Conservation (phyloP, 2,888 invertebrate genomes). For the Drosophila austrosaltans region DNA sequence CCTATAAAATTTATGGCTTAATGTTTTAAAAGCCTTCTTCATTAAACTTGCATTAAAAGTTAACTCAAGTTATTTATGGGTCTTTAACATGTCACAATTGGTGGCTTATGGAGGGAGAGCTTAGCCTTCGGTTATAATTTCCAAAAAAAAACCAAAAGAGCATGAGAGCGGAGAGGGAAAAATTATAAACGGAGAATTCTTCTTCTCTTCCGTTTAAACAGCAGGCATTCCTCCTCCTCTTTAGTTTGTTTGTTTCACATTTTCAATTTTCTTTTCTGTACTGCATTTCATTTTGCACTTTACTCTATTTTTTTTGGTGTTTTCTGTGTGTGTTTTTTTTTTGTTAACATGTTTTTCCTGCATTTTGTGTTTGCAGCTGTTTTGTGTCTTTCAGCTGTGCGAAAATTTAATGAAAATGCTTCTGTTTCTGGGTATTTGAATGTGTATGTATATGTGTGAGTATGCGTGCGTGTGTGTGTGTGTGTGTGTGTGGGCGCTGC, state of each 20-base stretch:
- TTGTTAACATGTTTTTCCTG: not conserved
- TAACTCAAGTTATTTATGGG: conserved; percentile 52
- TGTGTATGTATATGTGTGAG: conserved; percentile 21
- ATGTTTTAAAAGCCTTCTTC: conserved; percentile 35
- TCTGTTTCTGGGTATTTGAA: conserved; percentile 46
- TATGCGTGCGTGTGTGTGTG: conserved; percentile 47
- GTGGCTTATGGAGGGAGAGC: conserved; percentile 15
- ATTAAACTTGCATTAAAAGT: conserved; percentile 59
- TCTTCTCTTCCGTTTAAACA: conserved; percentile 4
- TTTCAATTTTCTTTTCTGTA: conserved; percentile 34
- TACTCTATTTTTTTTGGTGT: conserved; percentile 8
- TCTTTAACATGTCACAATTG: conserved; percentile 48
- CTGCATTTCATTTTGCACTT: conserved; percentile 49
- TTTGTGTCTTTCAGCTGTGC: conserved; percentile 70
- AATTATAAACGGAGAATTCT: conserved; percentile 5
- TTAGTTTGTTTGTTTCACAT: conserved; percentile 34
- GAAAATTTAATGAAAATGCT: conserved; percentile 70
- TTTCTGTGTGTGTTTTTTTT: conserved; percentile 23
- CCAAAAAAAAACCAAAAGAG: not conserved
- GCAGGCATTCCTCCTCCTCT: conserved; percentile 4
- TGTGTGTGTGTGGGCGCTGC: conserved; percentile 51
- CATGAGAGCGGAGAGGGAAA: not conserved
- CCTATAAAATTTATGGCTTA: not conserved
- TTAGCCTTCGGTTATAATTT: not conserved
- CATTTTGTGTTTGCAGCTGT: conserved; percentile 56